These are phyloP conservation scores for Lagopus leucura DNA, from an alignment of 2,113 vertebrate species.

Conservation along the genomic window DNA sequence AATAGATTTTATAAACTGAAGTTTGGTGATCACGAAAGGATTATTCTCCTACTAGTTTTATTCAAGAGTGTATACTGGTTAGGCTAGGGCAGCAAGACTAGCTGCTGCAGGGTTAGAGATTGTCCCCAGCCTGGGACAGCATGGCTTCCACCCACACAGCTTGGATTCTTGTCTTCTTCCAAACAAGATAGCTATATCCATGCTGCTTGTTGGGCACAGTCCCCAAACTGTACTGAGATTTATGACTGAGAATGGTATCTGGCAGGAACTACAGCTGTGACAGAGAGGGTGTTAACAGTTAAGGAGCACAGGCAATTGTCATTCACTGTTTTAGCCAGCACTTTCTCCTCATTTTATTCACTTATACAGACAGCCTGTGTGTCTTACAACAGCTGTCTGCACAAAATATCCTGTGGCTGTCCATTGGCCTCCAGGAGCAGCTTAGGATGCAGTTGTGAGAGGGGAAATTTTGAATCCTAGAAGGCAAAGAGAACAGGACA, in stretches of 20 bases:
- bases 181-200: neutral
- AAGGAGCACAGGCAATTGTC: neutral
- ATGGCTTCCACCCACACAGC: neutral
- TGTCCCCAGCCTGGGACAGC: neutral
- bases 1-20: slow-evolving; percentile 59
- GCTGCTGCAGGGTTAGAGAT: neutral
- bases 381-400: neutral
- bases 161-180: neutral
- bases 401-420: neutral
- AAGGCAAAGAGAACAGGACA: neutral
- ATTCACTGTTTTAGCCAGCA: neutral
- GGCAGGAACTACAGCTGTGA: neutral
- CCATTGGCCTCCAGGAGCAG: neutral
- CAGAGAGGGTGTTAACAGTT: slow-evolving; percentile 15
- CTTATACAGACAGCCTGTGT: neutral
- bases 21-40: slow-evolving; percentile 13
- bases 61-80: neutral
- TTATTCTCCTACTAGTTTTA: neutral
- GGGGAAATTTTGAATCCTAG: neutral
- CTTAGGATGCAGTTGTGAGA: neutral
- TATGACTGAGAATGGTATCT: slow-evolving; percentile 14
- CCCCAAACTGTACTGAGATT: neutral
- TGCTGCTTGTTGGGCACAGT: neutral
- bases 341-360: neutral
- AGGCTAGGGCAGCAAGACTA: neutral